Evolutionary conservation across 1,140 invertebrate genomes (phyloP), one percentile per base, ranked within the genome.

Genomic region (Frieseomelitta varia): DNA sequence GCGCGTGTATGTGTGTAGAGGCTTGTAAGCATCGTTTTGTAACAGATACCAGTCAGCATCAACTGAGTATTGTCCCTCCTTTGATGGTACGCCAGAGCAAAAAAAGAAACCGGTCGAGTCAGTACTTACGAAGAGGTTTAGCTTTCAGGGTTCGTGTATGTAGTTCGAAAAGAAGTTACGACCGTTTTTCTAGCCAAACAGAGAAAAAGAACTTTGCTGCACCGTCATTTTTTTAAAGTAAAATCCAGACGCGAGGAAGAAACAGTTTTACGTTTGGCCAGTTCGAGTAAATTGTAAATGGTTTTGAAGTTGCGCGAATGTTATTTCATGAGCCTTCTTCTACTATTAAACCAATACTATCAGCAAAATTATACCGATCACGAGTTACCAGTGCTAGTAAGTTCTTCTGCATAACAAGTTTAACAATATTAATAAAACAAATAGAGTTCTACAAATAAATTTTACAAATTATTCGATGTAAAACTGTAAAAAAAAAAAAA

Each of bases 21-120:
- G 67, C 76, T 71, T 63, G 76, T 71, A 79, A 79, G 81, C 81
- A 79, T 84, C 81, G 81, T 84, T 84, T 84, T 84, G 81, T 79
- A 84, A 84, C 81, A 71, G 81, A 84, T 72, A 72, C 81, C 69
- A 85, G 83, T 74, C 83, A 68, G 30, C 83, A 81, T 55, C 53
- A 61, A 58, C 53, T 51, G 69, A 83, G 89, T 90, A 91, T 87
- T 89, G 90, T 91, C 79, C 83, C 83, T 85, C 83, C 83, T 85
- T 85, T 85, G 83, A 85, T 85, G 83, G 83, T 56, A 81, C 68
- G 27, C 21, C 76, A 53, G 78, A 56, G 74, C 75, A 83, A 76
- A 84, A 82, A 85, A 79, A 87, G 85, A 88, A 91, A 91, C 90
- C 90, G 90, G 90, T 91, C 89, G 84, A 88, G 90, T 90, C 87